Percentiles rank a stretch among this genome's conserved stretches.
phyloP scores from a whole-genome alignment of 2,113 vertebrate genomes.

The Carassius auratus region DNA sequence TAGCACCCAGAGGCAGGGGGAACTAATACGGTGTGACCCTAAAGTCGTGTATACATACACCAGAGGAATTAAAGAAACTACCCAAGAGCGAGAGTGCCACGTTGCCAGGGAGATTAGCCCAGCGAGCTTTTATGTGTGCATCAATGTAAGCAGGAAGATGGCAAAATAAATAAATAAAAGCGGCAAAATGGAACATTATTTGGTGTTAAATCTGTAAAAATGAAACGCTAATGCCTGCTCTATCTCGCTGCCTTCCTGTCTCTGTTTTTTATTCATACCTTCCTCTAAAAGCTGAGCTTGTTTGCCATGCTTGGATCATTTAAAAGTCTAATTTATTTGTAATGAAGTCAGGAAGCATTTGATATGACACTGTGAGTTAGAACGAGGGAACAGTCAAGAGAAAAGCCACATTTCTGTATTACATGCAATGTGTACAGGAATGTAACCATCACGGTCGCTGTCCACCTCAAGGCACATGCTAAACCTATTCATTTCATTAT shows the following conservation, averaged over 20 bases:
- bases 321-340: conserved; percentile 61
- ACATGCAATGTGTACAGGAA: conserved; percentile 23
- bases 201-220: conserved; percentile 64
- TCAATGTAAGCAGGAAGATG: conserved; percentile 50
- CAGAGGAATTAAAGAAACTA: conserved; percentile 45
- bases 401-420: conserved; percentile 47
- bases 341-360: conserved; percentile 57
- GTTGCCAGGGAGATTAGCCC: conserved; percentile 45
- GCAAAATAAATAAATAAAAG: conserved; percentile 54
- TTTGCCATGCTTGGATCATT: conserved; percentile 59
- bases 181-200: conserved; percentile 59
- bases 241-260: conserved; percentile 7
- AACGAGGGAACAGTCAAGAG: conserved; percentile 50
- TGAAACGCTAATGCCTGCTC: conserved; percentile 59
- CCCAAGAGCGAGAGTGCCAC: conserved; percentile 5
- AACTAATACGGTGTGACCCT: conserved; percentile 48
- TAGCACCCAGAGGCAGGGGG: conserved; percentile 16
- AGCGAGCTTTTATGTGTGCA: background rate
- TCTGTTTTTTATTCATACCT: conserved; percentile 42
- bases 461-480: conserved; percentile 1
- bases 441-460: background rate
- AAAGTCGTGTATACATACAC: conserved; percentile 27
- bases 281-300: conserved; percentile 39
- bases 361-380: conserved; percentile 52
- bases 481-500: background rate